Evolutionary conservation across 2,888 invertebrate species (phyloP).

Genomic region (Malthinus seriepunctatus): DNA sequence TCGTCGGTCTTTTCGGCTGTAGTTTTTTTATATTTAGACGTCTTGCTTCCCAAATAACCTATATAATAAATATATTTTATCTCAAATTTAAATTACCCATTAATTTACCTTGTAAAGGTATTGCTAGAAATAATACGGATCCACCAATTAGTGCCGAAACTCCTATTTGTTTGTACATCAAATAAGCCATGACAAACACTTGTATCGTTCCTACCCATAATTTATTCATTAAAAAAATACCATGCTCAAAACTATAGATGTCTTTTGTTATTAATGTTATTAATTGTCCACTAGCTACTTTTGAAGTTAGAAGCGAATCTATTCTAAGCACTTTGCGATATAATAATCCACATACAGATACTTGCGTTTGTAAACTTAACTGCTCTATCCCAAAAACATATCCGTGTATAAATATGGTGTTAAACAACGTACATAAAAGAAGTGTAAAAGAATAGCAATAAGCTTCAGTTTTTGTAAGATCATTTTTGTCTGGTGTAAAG

Average conservation of each 20-base stretch:
- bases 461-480: not conserved
- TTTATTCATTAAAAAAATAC: conserved; percentile 76
- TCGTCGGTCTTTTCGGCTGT: conserved; percentile 87
- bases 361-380: conserved; percentile 7
- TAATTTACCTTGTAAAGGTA: conserved; percentile 47
- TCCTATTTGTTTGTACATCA: conserved; percentile 64
- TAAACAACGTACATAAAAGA: conserved; percentile 59
- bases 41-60: conserved; percentile 39
- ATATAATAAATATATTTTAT: conserved; percentile 23
- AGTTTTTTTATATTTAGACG: conserved; percentile 69
- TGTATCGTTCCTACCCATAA: conserved; percentile 80
- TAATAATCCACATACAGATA: conserved; percentile 7
- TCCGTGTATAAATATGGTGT: conserved; percentile 45
- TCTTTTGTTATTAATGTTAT: conserved; percentile 71
- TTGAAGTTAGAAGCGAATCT: conserved; percentile 79
- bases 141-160: conserved; percentile 58
- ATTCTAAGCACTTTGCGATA: conserved; percentile 60
- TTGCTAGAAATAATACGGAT: conserved; percentile 51
- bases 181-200: conserved; percentile 68
- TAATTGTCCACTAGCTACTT: conserved; percentile 70
- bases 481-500: conserved; percentile 58
- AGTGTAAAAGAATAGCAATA: conserved; percentile 60
- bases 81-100: not conserved
- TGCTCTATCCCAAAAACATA: conserved; percentile 4
- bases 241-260: conserved; percentile 82